A percentile compares a stretch with the other conserved stretches of the same genome.
Evolutionary conservation across 1,140 invertebrate species (phyloP).

Genomic region (Drosophila subpulchrella): DNA sequence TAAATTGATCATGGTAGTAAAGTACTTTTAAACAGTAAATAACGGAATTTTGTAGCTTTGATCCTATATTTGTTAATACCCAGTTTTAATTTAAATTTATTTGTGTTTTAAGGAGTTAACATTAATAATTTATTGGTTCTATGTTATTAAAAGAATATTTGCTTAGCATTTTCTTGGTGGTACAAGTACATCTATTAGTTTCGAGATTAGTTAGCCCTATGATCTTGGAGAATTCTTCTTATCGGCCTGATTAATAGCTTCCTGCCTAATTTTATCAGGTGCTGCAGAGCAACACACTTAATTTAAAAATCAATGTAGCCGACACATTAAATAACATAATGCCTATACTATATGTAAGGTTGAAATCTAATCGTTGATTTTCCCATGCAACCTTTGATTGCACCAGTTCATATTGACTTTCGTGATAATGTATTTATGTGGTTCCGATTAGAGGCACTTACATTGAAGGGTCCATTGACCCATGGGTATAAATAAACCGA

Average conservation of each 20-base stretch:
- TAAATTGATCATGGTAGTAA: too few species aligned
- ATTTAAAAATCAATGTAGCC: background rate
- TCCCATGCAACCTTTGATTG: slow-evolving; percentile 9
- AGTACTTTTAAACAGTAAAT: too few species aligned
- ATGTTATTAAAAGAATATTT: background rate
- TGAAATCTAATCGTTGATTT: slow-evolving; percentile 25
- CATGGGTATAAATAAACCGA: slow-evolving; percentile 1
- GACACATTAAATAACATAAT: slow-evolving; percentile 5
- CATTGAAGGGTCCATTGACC: slow-evolving; percentile 4
- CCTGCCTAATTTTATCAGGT: background rate
- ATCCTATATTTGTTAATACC: too few species aligned
- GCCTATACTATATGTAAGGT: background rate
- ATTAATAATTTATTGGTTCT: too few species aligned
- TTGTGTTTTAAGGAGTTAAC: too few species aligned
- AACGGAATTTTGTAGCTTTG: too few species aligned
- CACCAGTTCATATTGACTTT: background rate
- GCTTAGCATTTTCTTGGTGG: background rate
- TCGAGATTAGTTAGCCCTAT: too few species aligned
- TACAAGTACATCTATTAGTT: background rate
- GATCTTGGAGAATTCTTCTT: background rate
- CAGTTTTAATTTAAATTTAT: background rate
- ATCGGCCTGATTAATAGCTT: slow-evolving; percentile 25
- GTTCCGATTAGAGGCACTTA: slow-evolving; percentile 3
- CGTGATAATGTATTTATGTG: slow-evolving; percentile 26
- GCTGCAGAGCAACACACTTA: background rate